These are phyloP conservation scores for Hirtodrosophila trivittata DNA, from an alignment of 2,888 invertebrate genomes.

Conservation along the genomic window DNA sequence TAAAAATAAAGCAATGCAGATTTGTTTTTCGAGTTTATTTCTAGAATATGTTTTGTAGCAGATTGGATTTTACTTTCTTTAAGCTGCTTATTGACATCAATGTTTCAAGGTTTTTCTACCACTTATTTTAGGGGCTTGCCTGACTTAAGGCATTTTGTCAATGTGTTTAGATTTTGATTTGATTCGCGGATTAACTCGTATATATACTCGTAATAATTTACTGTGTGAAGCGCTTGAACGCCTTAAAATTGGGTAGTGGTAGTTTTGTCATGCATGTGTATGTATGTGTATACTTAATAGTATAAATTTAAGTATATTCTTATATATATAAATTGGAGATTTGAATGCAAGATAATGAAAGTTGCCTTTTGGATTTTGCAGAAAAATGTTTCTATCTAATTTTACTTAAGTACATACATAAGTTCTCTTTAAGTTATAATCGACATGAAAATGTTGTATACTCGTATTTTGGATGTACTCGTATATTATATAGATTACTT, in stretches of 20 bases:
- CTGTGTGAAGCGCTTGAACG: constrained; percentile 49
- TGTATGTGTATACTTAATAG: constrained; percentile 7
- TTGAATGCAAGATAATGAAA: constrained; percentile 57
- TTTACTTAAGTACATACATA: constrained; percentile 56
- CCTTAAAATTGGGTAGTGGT: constrained; percentile 69
- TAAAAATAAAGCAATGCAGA: background rate
- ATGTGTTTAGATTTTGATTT: constrained; percentile 20
- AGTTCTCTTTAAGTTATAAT: constrained; percentile 54
- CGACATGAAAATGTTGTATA: constrained; percentile 65
- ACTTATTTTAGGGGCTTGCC: constrained; percentile 46
- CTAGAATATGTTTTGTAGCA: constrained; percentile 61
- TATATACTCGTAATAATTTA: constrained; percentile 26
- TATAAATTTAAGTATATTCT: constrained; percentile 24
- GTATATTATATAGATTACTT: constrained; percentile 16
- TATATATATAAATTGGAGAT: constrained; percentile 38
- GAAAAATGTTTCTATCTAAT: constrained; percentile 77
- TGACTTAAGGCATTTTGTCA: constrained; percentile 31
- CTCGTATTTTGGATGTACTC: constrained; percentile 2
- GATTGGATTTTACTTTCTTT: constrained; percentile 48
- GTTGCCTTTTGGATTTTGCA: constrained; percentile 36
- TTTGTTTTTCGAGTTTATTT: constrained; percentile 57
- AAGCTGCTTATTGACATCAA: constrained; percentile 66
- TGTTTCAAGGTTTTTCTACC: constrained; percentile 57
- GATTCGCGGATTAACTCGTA: constrained; percentile 25
- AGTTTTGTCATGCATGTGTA: constrained; percentile 54